Evolutionary conservation across 2,888 invertebrate species (phyloP), one percentile per base, ranked within the genome.

Genomic region (Philereme vetulata): DNA sequence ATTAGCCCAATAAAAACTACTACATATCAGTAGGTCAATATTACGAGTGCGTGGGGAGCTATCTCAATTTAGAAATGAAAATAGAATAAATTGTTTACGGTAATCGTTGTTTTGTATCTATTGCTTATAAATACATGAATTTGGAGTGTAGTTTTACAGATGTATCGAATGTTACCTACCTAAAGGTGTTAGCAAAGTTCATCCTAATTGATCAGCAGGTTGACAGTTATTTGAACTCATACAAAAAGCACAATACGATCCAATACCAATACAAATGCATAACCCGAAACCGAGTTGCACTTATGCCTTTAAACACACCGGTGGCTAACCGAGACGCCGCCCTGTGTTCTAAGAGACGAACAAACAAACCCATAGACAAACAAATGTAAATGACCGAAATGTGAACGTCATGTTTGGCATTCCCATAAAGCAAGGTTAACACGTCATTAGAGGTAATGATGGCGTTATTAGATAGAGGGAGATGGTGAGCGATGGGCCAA

Each of bases 361-460:
- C 85, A 91, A 92, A 92, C 88, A 92, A 80, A 79, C 81, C 81
- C 77, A 83, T 87, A 78, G 90, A 86, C 90, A 92, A 92, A 92
- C 92, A 91, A 89, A 91, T 89, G 88, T 91, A 90, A 92, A 90
- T 90, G 91, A 90, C 88, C 90, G 87, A 91, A 91, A 92, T 90
- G 85, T 90, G 90, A 87, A 86, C 90, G 90, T 89, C 89, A 88
- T 91, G 92, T 92, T 92, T 92, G 91, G 91, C 90, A 90, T 92
- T 91, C 92, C 91, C 92, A 91, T 92, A 92, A 90, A 90, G 89
- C 84, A 85, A 86, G 87, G 91, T 91, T 92, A 92, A 90, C 92
- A 91, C 92, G 89, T 92, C 90, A 92, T 91, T 92, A 92, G 87
- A 88, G 86, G 90, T 90, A 91, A 91, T 92, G 91, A 92, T 90